Conservation (phyloP, 2,797 vertebrate genomes). For the Myioborus melanocephalus region DNA sequence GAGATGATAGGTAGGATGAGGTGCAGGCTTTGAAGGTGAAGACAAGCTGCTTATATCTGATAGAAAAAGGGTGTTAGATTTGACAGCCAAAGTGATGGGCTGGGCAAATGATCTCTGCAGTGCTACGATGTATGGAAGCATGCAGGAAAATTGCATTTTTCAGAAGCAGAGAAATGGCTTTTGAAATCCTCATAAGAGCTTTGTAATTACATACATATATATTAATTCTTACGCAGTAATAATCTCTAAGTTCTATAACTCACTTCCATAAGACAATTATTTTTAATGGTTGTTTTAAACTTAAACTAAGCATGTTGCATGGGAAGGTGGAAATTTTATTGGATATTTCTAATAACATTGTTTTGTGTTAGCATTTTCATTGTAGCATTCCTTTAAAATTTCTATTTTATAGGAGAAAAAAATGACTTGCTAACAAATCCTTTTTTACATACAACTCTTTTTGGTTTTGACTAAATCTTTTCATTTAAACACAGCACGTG, state of each 20-base stretch:
- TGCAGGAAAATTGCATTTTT: not conserved
- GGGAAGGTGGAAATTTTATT: not conserved
- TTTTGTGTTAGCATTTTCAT: not conserved
- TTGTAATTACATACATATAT: not conserved
- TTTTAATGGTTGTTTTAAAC: not conserved
- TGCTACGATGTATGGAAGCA: not conserved
- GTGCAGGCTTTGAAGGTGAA: conserved; percentile 45
- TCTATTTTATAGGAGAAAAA: not conserved
- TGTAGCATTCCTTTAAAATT: not conserved
- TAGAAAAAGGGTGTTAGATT: conserved; percentile 12
- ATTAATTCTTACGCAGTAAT: not conserved
- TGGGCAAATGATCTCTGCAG: not conserved
- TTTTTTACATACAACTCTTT: not conserved
- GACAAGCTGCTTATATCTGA: conserved; percentile 54
- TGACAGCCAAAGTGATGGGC: conserved; percentile 1
- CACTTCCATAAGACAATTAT: not conserved
- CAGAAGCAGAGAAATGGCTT: not conserved
- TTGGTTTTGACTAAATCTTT: not conserved
- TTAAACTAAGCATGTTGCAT: not conserved
- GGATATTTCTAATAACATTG: not conserved
- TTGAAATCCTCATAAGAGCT: not conserved
- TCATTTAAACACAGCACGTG: not conserved
- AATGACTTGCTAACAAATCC: not conserved
- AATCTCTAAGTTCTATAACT: not conserved
- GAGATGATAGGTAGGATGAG: conserved; percentile 30